These are phyloP conservation scores for Apodemia duryi DNA, from an alignment of 2,888 invertebrate species.

Conservation along the genomic window DNA sequence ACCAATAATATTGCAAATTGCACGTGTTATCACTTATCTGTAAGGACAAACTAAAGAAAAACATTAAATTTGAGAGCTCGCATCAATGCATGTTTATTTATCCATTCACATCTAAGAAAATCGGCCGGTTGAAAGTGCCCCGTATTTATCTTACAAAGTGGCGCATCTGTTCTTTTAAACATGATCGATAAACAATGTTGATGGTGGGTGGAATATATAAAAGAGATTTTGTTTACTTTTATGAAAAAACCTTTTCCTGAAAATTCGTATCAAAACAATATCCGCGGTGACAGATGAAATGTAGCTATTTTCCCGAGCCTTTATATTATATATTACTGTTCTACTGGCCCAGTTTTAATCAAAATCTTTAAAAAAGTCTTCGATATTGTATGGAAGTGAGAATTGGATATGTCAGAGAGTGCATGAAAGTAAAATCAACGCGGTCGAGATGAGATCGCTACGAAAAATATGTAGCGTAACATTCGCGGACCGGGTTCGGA, in stretches of 20 bases:
- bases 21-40: too few species aligned
- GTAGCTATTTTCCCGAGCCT: neutral
- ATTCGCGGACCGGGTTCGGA: too few species aligned
- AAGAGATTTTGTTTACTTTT: conserved; percentile 10
- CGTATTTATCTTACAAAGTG: conserved; percentile 51
- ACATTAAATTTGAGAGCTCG: neutral
- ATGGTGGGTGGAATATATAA: neutral
- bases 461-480: too few species aligned
- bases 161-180: conserved; percentile 43
- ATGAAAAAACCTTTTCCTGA: conserved; percentile 1
- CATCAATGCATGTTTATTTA: conserved; percentile 29
- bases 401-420: too few species aligned
- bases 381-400: too few species aligned
- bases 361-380: too few species aligned
- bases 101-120: conserved; percentile 31
- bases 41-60: too few species aligned
- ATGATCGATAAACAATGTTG: conserved; percentile 19
- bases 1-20: too few species aligned
- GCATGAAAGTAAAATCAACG: too few species aligned
- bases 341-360: too few species aligned
- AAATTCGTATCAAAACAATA: conserved; percentile 3
- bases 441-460: too few species aligned
- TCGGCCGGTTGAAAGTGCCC: conserved; percentile 26
- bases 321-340: neutral
- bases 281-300: neutral